phyloP scores from a whole-genome alignment of 2,113 vertebrate genomes.

The Proteles cristata region DNA sequence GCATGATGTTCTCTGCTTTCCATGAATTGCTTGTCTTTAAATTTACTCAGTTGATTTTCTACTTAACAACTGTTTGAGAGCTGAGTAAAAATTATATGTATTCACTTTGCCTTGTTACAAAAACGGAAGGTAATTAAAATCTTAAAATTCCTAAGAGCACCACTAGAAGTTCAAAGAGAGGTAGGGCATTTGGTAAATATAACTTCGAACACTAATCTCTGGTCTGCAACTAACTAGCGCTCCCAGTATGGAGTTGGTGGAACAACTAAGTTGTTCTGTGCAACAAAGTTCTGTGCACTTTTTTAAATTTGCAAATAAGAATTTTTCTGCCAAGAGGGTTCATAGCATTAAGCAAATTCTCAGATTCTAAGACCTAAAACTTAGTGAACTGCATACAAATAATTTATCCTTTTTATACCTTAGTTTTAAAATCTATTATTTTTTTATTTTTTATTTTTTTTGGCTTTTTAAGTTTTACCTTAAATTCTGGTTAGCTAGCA shows the following conservation, averaged over 20 bases:
- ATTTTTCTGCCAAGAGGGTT: not conserved
- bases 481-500: not conserved
- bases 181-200: not conserved
- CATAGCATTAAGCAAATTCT: not conserved
- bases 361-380: not conserved
- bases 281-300: not conserved
- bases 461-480: not conserved
- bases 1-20: not conserved
- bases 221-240: not conserved
- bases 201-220: not conserved
- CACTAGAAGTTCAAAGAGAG: not conserved
- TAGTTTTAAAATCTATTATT: not conserved
- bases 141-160: not conserved
- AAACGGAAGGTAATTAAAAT: constrained; percentile 17
- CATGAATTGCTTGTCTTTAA: not conserved
- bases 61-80: not conserved
- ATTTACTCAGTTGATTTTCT: not conserved
- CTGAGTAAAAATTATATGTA: constrained; percentile 7
- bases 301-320: not conserved
- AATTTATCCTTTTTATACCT: not conserved
- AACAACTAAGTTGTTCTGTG: not conserved
- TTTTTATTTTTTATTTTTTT: not conserved
- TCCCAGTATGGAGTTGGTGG: not conserved
- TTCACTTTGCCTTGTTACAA: not conserved
- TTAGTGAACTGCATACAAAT: not conserved